These are phyloP conservation scores for Phaonia tiefii DNA, from an alignment of 2,888 invertebrate genomes.

Conservation along the genomic window DNA sequence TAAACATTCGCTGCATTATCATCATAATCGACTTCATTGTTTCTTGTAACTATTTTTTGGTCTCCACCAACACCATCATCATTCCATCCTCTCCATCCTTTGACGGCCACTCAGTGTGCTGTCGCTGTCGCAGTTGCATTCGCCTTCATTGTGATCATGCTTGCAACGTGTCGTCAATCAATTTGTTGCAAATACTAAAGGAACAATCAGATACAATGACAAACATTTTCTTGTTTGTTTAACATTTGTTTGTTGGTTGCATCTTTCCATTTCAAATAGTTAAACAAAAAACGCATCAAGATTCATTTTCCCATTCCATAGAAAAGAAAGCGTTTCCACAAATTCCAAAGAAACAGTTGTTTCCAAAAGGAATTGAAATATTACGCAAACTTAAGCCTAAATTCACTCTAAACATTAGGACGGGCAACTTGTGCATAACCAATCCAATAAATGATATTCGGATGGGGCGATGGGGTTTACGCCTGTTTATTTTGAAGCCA, in stretches of 20 bases:
- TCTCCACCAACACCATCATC: neutral
- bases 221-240: conserved; percentile 30
- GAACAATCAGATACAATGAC: conserved; percentile 36
- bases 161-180: conserved; percentile 60
- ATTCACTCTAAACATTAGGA: no score
- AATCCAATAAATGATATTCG: no score
- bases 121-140: neutral
- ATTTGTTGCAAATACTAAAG: conserved; percentile 49
- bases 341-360: neutral
- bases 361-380: no score
- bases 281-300: conserved; percentile 1
- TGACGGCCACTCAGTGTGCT: neutral
- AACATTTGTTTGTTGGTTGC: neutral
- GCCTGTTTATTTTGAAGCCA: no score
- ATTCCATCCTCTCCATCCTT: neutral
- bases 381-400: no score
- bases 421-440: no score
- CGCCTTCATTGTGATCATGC: conserved; percentile 39
- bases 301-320: neutral
- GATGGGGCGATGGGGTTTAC: no score
- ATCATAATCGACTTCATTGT: no score
- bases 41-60: no score
- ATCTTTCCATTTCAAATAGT: neutral
- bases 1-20: no score
- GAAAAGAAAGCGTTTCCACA: neutral